Conservation (phyloP, 2,113 vertebrate genomes). For the Todiramphus saurophagus region DNA sequence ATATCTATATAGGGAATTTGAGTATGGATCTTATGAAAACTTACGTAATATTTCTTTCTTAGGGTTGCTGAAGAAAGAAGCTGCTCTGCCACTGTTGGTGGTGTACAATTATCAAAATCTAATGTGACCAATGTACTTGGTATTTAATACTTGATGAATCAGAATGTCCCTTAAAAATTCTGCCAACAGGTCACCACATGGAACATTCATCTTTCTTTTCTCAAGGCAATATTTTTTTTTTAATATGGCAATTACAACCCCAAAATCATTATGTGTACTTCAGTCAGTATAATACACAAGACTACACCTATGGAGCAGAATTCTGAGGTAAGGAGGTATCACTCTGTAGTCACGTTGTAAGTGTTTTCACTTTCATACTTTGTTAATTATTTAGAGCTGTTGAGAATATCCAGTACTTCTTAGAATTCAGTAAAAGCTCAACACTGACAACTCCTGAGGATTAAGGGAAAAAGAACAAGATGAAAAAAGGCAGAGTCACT, state of each 20-base stretch:
- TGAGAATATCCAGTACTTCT: background rate
- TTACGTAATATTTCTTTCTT: background rate
- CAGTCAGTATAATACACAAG: background rate
- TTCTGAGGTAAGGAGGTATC: background rate
- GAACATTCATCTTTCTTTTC: background rate
- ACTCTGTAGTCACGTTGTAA: background rate
- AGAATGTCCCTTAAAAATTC: background rate
- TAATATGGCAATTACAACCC: background rate
- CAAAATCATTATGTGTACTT: background rate
- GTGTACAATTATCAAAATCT: background rate
- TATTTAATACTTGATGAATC: background rate
- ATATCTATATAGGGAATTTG: background rate
- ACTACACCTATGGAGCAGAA: background rate
- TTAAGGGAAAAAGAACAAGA: background rate
- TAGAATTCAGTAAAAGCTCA: background rate
- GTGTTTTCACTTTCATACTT: background rate
- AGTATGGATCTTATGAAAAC: background rate
- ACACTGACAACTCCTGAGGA: background rate
- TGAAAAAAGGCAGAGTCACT: background rate
- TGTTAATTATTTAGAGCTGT: background rate
- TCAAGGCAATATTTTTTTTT: background rate
- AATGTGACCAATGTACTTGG: background rate
- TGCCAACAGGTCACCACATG: background rate
- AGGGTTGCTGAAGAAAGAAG: background rate
- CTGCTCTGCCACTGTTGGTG: background rate